A percentile compares a stretch with the other conserved stretches of the same genome.
Evolutionary conservation across 2,797 vertebrate genomes (phyloP).

Genomic region (Australoheros facetus): DNA sequence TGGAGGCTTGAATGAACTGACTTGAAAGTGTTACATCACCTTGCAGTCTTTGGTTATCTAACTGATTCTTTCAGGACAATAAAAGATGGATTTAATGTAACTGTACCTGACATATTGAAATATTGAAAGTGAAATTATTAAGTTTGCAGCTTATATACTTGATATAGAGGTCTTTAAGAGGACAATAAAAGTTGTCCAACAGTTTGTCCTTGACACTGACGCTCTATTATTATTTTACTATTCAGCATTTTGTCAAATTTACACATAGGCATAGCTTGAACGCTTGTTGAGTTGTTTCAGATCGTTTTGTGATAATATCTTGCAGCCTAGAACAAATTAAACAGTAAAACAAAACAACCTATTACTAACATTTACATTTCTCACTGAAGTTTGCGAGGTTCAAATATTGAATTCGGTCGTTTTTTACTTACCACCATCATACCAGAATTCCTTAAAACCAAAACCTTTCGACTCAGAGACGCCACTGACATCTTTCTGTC

Average conservation of each 20-base stretch:
- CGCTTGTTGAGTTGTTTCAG: neutral
- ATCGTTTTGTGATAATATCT: neutral
- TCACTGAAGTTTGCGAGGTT: neutral
- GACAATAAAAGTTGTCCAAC: neutral
- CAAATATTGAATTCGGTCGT: neutral
- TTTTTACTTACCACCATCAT: constrained; percentile 63
- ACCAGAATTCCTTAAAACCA: constrained; percentile 54
- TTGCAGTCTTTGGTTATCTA: constrained; percentile 52
- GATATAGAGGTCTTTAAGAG: neutral
- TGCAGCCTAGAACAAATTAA: neutral
- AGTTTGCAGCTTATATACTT: neutral
- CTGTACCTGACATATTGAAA: neutral
- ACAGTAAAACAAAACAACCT: neutral
- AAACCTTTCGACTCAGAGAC: constrained; percentile 53
- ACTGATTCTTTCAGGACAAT: constrained; percentile 49
- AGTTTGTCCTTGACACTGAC: neutral
- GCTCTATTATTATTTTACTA: neutral
- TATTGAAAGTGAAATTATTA: neutral
- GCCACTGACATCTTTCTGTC: constrained; percentile 60
- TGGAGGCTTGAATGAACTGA: constrained; percentile 25
- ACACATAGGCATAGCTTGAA: neutral
- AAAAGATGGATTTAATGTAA: neutral
- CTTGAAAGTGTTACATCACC: constrained; percentile 66
- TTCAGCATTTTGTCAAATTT: neutral
- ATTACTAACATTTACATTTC: neutral